Evolutionary conservation across 2,797 vertebrate species (phyloP), one percentile per base, ranked within the genome.

Genomic region (Alca torda): DNA sequence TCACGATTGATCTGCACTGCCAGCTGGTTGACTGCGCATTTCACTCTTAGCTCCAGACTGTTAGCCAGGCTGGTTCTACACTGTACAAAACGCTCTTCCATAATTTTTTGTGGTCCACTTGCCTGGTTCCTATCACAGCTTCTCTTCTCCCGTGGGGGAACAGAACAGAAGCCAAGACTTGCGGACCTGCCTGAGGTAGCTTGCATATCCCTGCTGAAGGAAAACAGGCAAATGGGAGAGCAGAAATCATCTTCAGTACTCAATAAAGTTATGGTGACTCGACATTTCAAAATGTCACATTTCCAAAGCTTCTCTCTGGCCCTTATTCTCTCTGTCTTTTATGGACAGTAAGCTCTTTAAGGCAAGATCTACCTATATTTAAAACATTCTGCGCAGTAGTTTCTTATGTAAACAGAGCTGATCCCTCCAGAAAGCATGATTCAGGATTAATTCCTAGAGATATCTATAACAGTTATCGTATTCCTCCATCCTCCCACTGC

Each of bases 371-470:
- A 68, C 57, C 79, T 93, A 67, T 92, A 74, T 92, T 92, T 94
- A 94, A 88, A 53, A 14, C 45, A 48, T 88, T 83, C 82, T 84
- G 11, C 37, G 20, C 15, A 20, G 31, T 81, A 23, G 41, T 84
- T 92, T 89, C 73, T 89, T 95, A 86, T 64, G 30, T 72, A 88
- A 96, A 95, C 50, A 77, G 20, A 94, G 28, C 2, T 91, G 76
- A 93, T 77, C 65, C 51, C 57, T 83, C 57, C 41, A 94, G 46
- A 20, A 56, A 11, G 41, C 65, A 30, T 30, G 46, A 65, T 61
- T 83, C 4, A 3, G 54, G 57, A 84, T 84, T 65, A 91, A 25
- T 72, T 91, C 46, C 54, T 84, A 61, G 31, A 88, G 14, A 45
- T 28, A 9, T 35, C 21, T 53, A 0, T 51, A 90, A 68, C 7